These are phyloP conservation scores for Sakesphorus luctuosus DNA, from an alignment of 2,113 vertebrate genomes.

Conservation along the genomic window DNA sequence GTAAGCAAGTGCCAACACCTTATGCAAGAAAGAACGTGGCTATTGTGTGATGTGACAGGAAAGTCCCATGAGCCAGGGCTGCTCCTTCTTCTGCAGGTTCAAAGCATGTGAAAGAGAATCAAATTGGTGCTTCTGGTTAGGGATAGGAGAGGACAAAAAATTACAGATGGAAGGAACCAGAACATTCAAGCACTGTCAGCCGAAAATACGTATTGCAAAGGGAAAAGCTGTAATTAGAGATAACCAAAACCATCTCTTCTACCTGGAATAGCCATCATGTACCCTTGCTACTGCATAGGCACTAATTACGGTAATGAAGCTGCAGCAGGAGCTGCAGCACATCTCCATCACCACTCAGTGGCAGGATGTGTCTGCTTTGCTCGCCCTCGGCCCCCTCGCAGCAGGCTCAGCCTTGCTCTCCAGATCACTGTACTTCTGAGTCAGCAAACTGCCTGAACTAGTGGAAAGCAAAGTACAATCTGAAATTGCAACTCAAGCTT, in stretches of 20 bases:
- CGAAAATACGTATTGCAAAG: background rate
- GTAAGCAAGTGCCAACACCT: background rate
- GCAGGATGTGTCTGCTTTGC: background rate
- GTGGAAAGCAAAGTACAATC: background rate
- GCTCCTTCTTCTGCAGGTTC: background rate
- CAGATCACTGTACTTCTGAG: background rate
- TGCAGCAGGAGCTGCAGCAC: background rate
- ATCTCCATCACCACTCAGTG: background rate
- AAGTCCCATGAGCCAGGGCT: background rate
- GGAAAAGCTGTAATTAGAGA: background rate
- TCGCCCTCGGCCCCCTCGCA: background rate
- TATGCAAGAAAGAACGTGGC: background rate
- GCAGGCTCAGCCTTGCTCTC: background rate
- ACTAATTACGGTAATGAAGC: background rate
- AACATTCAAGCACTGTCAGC: background rate
- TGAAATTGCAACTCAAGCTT: background rate
- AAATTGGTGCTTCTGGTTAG: fast-evolving
- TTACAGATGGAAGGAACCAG: background rate
- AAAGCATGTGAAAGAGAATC: background rate
- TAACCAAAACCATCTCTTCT: background rate
- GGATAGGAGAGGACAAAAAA: background rate
- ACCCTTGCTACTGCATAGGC: fast-evolving
- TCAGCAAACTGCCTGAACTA: background rate
- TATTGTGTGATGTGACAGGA: background rate
- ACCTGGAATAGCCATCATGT: background rate